Base-by-base conservation (phyloP, 2,888 invertebrate genomes). In the Plebejus melissa region DNA sequence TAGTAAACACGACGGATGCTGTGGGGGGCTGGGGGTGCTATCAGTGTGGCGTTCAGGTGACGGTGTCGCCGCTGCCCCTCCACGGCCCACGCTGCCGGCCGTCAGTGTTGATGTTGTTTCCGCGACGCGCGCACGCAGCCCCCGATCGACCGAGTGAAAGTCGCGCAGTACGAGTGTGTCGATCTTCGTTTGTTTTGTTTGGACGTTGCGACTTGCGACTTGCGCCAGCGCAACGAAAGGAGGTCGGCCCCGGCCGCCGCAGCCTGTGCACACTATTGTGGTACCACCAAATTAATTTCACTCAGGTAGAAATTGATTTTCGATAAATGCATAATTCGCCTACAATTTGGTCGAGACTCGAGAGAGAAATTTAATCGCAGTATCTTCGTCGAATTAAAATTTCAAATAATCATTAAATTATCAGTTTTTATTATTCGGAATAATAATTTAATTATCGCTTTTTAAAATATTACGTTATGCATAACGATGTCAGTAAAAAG, bases 151-250 rank as follows among this genome's bases (percentile, higher is more conserved):
- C 80, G 80, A 86, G 91, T 92, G 92, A 92, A 92, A 93, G 93
- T 91, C 90, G 88, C 90, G 90, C 87, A 88, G 89, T 87, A 88
- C 89, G 89, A 88, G 90, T 89, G 87, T 84, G 85, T 83, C 88
- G 84, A 86, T 90, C 90, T 90, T 90, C 91, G 89, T 91, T 90
- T 91, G 87, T 89, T 89, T 87, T 90, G 89, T 91, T 91, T 91
- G 89, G 86, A 87, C 87, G 86, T 92, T 70, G 69, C 46, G 22
- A 54, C 69, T 92, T 70, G 69, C 46, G 22, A 54, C 69, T 50
- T 91, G 90, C 91, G 92, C 91, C 90, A 91, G 91, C 91, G 90
- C 90, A 88, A 82, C 88, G 91, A 93, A 93, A 93, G 93, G 93
- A 93, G 92, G 93, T 92, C 91, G 91, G 84, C 87, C 85, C 80